Base-by-base conservation (phyloP, 2,797 vertebrate genomes). In the Moxostoma hubbsi region DNA sequence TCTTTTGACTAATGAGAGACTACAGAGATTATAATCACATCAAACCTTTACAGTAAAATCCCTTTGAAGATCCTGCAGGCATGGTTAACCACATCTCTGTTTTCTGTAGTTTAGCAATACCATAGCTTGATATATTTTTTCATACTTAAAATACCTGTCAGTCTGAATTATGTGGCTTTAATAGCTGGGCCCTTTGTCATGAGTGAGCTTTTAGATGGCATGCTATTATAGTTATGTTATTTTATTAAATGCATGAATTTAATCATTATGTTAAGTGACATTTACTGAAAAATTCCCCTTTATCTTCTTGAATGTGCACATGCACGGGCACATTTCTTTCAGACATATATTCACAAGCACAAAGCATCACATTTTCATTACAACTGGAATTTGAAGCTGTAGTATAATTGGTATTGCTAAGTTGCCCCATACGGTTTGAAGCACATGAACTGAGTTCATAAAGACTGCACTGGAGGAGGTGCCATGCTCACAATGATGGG, bases 391-490 rank as follows among this genome's bases (percentile, higher is more conserved):
- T 84, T 85, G 73, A 86, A 83, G 87, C 87, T 89, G 83, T 58
- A 64, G 36, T 86, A 83, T 90, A 89, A 92, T 92, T 90, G 87
- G 87, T 86, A 86, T 87, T 83, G 84, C 79, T 75, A 83, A 78
- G 85, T 84, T 82, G 84, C 85, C 83, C 87, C 78, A 73, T 65
- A 86, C 85, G 87, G 36, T 85, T 84, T 79, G 70, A 72, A 88
- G 83, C 90, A 91, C 91, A 88, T 92, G 89, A 93, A 88, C 36
- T 84, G 84, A 90, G 88, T 88, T 36, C 36, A 36, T 3, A 36
- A 36, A 36, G 36, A 36, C 3, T 36, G 36, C 36, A 36, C 4
- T 36, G 85, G 84, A 86, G 57, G 89, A 88, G 90, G 89, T 83
- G 87, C 58, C 89, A 47, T 85, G 85, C 54, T 73, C 79, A 83